Evolutionary conservation across 2,113 vertebrate genomes (phyloP).

Genomic region (Ploceus nigricollis): DNA sequence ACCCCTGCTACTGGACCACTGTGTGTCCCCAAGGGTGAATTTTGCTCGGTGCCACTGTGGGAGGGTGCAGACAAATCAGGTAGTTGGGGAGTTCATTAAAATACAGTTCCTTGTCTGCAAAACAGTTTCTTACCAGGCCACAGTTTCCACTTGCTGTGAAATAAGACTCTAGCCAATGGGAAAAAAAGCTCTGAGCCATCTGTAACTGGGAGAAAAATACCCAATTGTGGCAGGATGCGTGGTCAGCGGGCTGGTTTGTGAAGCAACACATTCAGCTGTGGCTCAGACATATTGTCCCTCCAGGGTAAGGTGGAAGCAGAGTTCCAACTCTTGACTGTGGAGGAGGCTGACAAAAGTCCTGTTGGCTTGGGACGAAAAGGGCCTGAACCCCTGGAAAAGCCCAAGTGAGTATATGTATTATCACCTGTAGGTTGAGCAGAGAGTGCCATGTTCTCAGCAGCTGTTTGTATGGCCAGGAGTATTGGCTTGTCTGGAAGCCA

Average conservation of each 20-base stretch:
- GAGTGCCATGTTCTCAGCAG: not conserved
- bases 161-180: not conserved
- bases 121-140: not conserved
- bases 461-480: not conserved
- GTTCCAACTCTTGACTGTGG: constrained; percentile 85
- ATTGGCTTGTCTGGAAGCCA: not conserved
- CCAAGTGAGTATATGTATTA: constrained; percentile 75
- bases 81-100: not conserved
- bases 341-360: constrained; percentile 87
- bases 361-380: constrained; percentile 87
- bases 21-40: not conserved
- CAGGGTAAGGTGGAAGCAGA: constrained; percentile 95
- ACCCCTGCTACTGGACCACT: not conserved
- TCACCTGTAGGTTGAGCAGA: not conserved
- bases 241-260: not conserved
- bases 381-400: constrained; percentile 91
- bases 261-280: not conserved
- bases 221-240: fast-evolving
- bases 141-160: not conserved
- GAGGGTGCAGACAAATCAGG: not conserved
- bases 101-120: not conserved
- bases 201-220: not conserved
- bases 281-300: not conserved
- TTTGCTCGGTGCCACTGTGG: not conserved
- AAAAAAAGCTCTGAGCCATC: not conserved